A percentile compares a stretch with the other conserved stretches of the same genome.
Conservation (phyloP, 2,113 vertebrate species). For the Axis porcinus region DNA sequence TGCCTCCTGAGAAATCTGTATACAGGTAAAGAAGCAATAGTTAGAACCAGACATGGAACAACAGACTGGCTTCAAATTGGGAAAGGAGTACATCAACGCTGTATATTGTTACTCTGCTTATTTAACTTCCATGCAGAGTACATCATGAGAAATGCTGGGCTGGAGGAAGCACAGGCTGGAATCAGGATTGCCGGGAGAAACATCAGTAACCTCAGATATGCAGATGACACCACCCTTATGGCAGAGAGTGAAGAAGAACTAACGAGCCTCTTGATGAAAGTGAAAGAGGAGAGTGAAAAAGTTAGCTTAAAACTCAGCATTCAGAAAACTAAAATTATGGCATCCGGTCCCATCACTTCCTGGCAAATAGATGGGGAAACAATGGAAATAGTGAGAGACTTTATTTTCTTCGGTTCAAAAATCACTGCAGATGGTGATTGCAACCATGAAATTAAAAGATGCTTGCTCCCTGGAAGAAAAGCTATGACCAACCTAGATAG, state of each 20-base stretch:
- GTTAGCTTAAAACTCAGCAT: neutral
- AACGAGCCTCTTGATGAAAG: neutral
- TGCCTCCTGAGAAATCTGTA: neutral
- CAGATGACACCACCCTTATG: neutral
- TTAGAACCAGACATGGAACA: neutral
- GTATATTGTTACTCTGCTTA: neutral
- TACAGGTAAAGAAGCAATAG: neutral
- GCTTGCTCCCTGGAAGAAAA: neutral
- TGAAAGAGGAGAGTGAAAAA: neutral
- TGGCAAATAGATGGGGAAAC: neutral
- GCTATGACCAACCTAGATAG: neutral
- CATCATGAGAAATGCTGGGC: fast-evolving
- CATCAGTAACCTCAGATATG: neutral
- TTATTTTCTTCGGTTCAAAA: neutral
- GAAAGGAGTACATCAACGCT: neutral
- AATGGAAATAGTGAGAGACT: neutral
- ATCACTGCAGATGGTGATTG: neutral
- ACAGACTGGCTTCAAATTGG: neutral
- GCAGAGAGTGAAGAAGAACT: neutral
- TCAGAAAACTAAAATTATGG: neutral
- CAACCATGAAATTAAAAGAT: neutral
- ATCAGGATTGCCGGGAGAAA: neutral
- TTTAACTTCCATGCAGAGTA: neutral
- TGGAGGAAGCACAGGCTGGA: neutral
- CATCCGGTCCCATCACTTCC: neutral